Evolutionary conservation across 2,113 vertebrate species (phyloP).

Genomic region (Thymallus thymallus): DNA sequence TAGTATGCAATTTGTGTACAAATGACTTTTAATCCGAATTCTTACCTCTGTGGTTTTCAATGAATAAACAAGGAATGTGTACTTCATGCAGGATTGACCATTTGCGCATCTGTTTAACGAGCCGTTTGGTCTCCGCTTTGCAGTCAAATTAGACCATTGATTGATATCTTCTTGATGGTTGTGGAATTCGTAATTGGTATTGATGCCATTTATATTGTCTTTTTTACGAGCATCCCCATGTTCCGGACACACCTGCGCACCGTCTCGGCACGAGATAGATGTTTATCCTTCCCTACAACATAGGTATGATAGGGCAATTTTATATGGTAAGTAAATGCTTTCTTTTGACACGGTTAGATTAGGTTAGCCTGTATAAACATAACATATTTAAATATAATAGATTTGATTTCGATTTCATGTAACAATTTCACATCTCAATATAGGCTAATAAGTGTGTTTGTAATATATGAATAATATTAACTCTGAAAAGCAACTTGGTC

Average conservation of each 20-base stretch:
- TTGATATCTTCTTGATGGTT: conserved; percentile 15
- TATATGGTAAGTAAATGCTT: no score
- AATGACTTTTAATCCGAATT: not conserved
- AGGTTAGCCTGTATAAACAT: no score
- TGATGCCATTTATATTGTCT: not conserved
- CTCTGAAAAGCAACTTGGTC: not conserved
- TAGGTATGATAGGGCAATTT: no score
- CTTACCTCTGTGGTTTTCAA: not conserved
- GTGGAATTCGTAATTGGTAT: conserved; percentile 21
- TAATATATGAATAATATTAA: not conserved
- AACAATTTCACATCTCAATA: not conserved
- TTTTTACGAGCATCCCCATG: conserved; percentile 4
- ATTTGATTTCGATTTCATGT: not conserved
- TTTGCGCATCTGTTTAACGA: conserved; percentile 14
- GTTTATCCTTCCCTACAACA: no score
- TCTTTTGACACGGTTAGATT: no score
- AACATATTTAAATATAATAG: no score
- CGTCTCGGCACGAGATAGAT: not conserved
- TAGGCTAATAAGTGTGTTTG: not conserved
- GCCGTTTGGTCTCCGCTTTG: conserved; percentile 8
- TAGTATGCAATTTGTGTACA: not conserved
- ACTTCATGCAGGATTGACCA: not conserved
- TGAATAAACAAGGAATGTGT: not conserved
- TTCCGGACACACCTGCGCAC: conserved; percentile 37
- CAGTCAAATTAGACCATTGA: conserved; percentile 22